Evolutionary conservation across 2,888 invertebrate species (phyloP).

Genomic region (Lordiphosa andalusiaca): DNA sequence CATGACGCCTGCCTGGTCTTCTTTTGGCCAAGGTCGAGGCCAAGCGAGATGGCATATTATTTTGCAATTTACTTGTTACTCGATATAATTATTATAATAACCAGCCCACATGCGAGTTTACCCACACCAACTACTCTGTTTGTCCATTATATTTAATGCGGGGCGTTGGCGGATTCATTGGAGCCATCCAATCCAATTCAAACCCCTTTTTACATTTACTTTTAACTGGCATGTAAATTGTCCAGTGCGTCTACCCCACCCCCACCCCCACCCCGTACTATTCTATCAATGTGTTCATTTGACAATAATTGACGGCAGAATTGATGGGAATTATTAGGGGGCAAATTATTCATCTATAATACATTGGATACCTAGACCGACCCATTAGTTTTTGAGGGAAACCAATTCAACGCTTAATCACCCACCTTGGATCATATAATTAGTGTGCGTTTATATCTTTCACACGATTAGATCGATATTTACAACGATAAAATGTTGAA

Average conservation of each 20-base stretch:
- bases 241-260: slow-evolving; percentile 11
- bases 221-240: slow-evolving; percentile 42
- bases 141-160: slow-evolving; percentile 18
- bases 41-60: slow-evolving; percentile 35
- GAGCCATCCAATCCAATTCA: background rate
- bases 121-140: slow-evolving; percentile 2
- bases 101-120: slow-evolving; percentile 27
- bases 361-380: background rate
- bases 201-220: background rate
- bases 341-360: slow-evolving; percentile 2
- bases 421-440: too few species aligned
- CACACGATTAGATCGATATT: too few species aligned
- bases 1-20: slow-evolving; percentile 12
- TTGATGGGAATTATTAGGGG: slow-evolving; percentile 24
- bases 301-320: slow-evolving; percentile 47
- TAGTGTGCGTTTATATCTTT: too few species aligned
- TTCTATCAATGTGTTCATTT: slow-evolving; percentile 36
- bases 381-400: too few species aligned
- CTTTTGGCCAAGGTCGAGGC: slow-evolving; percentile 38
- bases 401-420: too few species aligned
- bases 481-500: too few species aligned
- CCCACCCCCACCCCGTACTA: background rate
- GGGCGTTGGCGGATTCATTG: slow-evolving; percentile 2
- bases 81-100: slow-evolving; percentile 21
- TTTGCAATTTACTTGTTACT: slow-evolving; percentile 56